Conservation (phyloP, 2,888 invertebrate genomes). For the Nipponacmea schrenckii region DNA sequence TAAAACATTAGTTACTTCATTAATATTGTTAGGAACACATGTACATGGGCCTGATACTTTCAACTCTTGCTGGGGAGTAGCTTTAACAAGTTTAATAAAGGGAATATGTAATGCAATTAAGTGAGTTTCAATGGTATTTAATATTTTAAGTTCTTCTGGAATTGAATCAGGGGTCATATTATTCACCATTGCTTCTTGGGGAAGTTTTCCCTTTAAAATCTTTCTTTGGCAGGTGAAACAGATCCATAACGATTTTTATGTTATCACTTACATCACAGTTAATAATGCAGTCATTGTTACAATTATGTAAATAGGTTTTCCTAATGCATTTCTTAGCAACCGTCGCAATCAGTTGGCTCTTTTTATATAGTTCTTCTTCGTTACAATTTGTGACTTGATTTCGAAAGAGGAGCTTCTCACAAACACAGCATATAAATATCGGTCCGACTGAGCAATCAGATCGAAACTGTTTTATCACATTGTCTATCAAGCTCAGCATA, state of each 20-base stretch:
- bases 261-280: not conserved
- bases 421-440: not conserved
- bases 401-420: not conserved
- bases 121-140: not conserved
- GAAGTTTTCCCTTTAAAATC: not conserved
- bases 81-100: not conserved
- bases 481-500: not conserved
- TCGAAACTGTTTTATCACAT: not conserved
- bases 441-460: not conserved
- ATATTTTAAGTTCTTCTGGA: not conserved
- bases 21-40: not conserved
- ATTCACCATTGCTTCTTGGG: not conserved
- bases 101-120: conserved; percentile 6
- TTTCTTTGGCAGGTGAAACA: not conserved
- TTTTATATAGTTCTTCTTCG: not conserved
- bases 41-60: not conserved
- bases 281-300: not conserved
- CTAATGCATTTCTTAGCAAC: not conserved
- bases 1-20: not conserved
- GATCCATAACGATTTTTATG: not conserved
- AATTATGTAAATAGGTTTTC: not conserved
- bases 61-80: not conserved
- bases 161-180: not conserved
- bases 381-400: not conserved
- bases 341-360: not conserved